These are phyloP conservation scores for Lepisosteus oculatus DNA, from an alignment of 2,113 vertebrate genomes.

Conservation along the genomic window DNA sequence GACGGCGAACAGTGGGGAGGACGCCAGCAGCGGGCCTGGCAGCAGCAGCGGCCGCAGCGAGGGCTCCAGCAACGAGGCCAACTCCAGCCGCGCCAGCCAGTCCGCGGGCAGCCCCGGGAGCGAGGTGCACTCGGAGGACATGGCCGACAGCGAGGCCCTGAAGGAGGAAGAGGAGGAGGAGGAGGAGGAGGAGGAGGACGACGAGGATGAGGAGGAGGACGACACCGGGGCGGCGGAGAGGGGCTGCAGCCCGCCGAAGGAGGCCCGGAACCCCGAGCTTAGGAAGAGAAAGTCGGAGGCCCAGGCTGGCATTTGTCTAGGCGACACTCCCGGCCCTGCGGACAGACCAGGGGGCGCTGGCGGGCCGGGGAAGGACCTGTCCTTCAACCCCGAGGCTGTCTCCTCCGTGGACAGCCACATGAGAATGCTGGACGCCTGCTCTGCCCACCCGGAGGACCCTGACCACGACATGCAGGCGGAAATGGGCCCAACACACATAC, in stretches of 20 bases:
- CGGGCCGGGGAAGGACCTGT: slow-evolving; percentile 69
- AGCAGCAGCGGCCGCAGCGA: slow-evolving; percentile 94
- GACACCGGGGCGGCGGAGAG: slow-evolving; percentile 49
- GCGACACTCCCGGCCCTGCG: slow-evolving; percentile 63
- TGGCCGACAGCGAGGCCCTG: slow-evolving; percentile 91
- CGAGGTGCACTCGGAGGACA: slow-evolving; percentile 93
- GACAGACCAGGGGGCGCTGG: slow-evolving; percentile 64
- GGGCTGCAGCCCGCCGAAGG: slow-evolving; percentile 72
- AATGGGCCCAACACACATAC: slow-evolving; percentile 75
- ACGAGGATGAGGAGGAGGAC: slow-evolving; percentile 78
- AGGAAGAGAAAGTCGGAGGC: slow-evolving; percentile 81
- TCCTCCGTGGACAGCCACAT: slow-evolving; percentile 76
- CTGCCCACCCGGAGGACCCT: slow-evolving; percentile 69
- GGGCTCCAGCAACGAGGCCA: slow-evolving; percentile 93
- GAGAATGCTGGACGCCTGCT: slow-evolving; percentile 82
- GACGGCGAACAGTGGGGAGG: slow-evolving; percentile 97
- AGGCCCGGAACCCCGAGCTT: slow-evolving; percentile 68
- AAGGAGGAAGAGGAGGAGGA: slow-evolving; percentile 92
- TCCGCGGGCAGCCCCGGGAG: slow-evolving; percentile 95
- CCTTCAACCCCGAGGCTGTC: slow-evolving; percentile 74
- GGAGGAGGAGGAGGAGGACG: slow-evolving; percentile 82
- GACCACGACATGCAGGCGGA: slow-evolving; percentile 75
- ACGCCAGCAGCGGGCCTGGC: slow-evolving; percentile 93
- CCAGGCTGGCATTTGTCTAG: slow-evolving; percentile 64
- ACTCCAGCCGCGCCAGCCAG: slow-evolving; percentile 90